Conservation (phyloP, 2,888 invertebrate species). For the Drosophila anomalata region DNA sequence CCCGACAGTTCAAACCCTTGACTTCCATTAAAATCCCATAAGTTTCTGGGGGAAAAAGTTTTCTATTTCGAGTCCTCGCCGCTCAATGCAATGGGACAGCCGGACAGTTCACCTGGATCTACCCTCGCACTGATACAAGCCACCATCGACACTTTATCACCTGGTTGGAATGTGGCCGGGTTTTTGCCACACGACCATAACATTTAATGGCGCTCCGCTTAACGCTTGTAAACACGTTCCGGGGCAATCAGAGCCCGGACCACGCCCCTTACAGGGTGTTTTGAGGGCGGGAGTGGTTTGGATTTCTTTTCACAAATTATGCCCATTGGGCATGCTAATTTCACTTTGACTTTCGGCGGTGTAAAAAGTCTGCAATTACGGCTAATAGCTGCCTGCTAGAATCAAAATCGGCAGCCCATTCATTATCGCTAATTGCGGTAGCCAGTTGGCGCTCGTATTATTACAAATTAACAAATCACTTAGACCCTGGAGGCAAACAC, state of each 20-base stretch:
- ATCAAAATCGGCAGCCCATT: conserved; percentile 59
- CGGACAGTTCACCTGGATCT: background rate
- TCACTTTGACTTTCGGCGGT: conserved; percentile 60
- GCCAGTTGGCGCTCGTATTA: conserved; percentile 52
- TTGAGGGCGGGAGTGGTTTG: conserved; percentile 13
- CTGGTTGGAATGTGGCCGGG: conserved; percentile 60
- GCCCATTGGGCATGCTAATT: conserved; percentile 73
- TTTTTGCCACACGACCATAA: conserved; percentile 61
- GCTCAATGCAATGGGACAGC: conserved; percentile 5
- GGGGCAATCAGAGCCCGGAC: conserved; percentile 52
- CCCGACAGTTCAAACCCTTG: conserved; percentile 1
- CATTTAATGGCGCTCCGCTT: conserved; percentile 72
- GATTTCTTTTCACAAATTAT: conserved; percentile 62
- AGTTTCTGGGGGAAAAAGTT: conserved; percentile 9
- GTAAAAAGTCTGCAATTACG: conserved; percentile 70
- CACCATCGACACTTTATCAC: conserved; percentile 73
- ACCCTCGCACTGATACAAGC: conserved; percentile 31
- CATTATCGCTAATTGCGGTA: conserved; percentile 66
- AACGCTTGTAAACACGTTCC: conserved; percentile 74
- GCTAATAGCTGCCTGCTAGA: conserved; percentile 66
- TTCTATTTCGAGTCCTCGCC: conserved; percentile 8
- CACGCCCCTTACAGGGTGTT: conserved; percentile 34
- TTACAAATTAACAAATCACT: conserved; percentile 72
- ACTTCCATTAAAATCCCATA: background rate
- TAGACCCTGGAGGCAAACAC: conserved; percentile 42